Base-by-base conservation (phyloP, 2,797 vertebrate genomes). In the Hapalemur alaotrensis region DNA sequence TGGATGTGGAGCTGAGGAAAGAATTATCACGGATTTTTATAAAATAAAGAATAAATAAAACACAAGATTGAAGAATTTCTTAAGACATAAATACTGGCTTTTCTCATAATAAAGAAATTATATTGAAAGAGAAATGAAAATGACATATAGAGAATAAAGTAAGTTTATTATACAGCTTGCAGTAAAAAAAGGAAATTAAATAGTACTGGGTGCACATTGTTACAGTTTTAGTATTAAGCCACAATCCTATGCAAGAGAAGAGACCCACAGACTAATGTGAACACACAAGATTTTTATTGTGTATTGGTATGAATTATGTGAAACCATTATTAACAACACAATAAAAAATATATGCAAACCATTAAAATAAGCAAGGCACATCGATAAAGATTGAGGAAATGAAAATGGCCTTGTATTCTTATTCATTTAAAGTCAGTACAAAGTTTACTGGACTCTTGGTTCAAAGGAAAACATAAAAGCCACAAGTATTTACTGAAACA, bases 171-270 rank as follows among this genome's bases (percentile, higher is more conserved):
- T 59, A 95, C 18, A 97, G 63, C 65, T 95, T 96, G 70, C 13
- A 90, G 67, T 57, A 76, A 96, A 96, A 80, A 80, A 89, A 41
- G 84, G 92, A 96, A 93, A 95, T 38, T 67, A 92, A 50, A 92
- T 67, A 96, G n/a, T 63, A 76, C 35, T 95, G 28, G 69, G 59
- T 97, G 85, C 78, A 3, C 54, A 14, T 17, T 89, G 52, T 59
- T 78, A 76, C 87, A 89, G 88, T 89, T 91, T 91, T 90, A 91
- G 15, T 82, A 97, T 93, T 97, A 97, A 92, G 95, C 94, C 96
- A 70, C 67, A 95, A 50, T 70, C 69, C n/a, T 78, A 91, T 9
- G 1, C 28, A 92, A 83, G n/a, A 28, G 81, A 96, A 73, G 89
- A 61, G 43, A n/a, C 7, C 69, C 65, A 75, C 28, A 61, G 76